Conservation (phyloP, 2,888 invertebrate species). For the Apoderus coryli region DNA sequence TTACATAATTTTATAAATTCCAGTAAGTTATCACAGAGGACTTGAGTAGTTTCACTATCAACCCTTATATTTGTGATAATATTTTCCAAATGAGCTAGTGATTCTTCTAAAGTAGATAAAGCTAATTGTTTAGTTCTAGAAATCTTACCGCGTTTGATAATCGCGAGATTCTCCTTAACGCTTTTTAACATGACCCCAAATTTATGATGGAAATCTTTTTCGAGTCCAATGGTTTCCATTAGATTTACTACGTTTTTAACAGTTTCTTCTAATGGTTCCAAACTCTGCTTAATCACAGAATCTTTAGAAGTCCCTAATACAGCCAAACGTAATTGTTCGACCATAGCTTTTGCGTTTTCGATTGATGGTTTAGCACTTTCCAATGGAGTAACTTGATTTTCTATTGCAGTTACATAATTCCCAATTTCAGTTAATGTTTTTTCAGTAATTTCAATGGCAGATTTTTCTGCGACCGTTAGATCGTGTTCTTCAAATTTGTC, state of each 20-base stretch:
- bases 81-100: slow-evolving; percentile 10
- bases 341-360: slow-evolving; percentile 25
- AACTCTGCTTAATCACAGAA: slow-evolving; percentile 24
- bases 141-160: slow-evolving; percentile 12
- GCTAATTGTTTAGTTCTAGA: slow-evolving; percentile 10
- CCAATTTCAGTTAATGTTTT: slow-evolving; percentile 24
- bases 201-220: slow-evolving; percentile 17
- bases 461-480: slow-evolving; percentile 23
- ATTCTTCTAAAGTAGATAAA: slow-evolving; percentile 7
- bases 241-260: slow-evolving; percentile 30
- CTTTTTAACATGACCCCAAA: slow-evolving; percentile 13
- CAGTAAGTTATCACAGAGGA: slow-evolving; percentile 9
- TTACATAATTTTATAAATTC: slow-evolving; percentile 12
- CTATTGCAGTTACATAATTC: slow-evolving; percentile 18
- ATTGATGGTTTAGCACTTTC: slow-evolving; percentile 14
- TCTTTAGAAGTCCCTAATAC: slow-evolving; percentile 26
- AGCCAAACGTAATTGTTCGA: slow-evolving; percentile 27
- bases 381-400: slow-evolving; percentile 14
- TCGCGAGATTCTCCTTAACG: slow-evolving; percentile 11
- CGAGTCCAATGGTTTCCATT: slow-evolving; percentile 25
- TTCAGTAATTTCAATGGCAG: slow-evolving; percentile 23
- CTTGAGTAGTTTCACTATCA: slow-evolving; percentile 11
- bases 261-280: slow-evolving; percentile 29
- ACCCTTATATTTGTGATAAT: too few species aligned
- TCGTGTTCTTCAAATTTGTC: slow-evolving; percentile 12